Percentiles rank a stretch among this genome's conserved stretches.
phyloP scores from a whole-genome alignment of 2,888 invertebrate species.

The Ormyrus thymus region DNA sequence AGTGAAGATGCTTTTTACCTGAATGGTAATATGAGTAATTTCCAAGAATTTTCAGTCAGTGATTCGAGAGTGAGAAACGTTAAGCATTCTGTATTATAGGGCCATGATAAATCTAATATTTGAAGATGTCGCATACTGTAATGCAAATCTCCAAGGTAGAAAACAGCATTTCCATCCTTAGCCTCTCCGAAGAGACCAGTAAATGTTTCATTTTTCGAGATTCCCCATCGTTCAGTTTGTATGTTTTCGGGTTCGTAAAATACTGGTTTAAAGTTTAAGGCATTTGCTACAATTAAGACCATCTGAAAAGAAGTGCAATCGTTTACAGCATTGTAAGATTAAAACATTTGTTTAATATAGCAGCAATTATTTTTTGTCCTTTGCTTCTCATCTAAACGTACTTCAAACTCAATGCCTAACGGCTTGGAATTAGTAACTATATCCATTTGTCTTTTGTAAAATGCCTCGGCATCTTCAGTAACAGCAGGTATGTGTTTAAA shows the following conservation, averaged over 20 bases:
- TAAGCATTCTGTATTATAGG: constrained; percentile 88
- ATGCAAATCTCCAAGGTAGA: constrained; percentile 87
- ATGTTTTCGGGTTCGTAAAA: constrained; percentile 82
- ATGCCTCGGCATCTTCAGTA: constrained; percentile 69
- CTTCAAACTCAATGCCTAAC: constrained; percentile 83
- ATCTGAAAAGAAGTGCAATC: constrained; percentile 76
- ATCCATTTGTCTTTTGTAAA: constrained; percentile 51
- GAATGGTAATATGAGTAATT: constrained; percentile 87
- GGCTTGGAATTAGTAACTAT: constrained; percentile 57
- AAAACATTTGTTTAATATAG: not conserved
- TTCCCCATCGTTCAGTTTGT: constrained; percentile 83
- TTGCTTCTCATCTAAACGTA: constrained; percentile 65
- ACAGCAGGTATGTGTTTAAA: constrained; percentile 84
- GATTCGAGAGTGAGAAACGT: constrained; percentile 91
- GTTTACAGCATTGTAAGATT: not conserved
- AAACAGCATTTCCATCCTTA: constrained; percentile 81
- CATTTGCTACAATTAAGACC: constrained; percentile 80
- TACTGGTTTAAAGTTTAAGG: constrained; percentile 83
- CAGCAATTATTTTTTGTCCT: too few species aligned
- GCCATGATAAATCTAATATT: constrained; percentile 84
- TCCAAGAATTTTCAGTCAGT: constrained; percentile 88
- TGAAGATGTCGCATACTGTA: constrained; percentile 83
- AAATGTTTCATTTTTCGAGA: constrained; percentile 80
- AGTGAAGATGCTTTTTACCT: constrained; percentile 76
- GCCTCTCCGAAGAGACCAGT: constrained; percentile 86